Conservation (phyloP, 2,888 invertebrate genomes). For the Chaitophorus viminalis region DNA sequence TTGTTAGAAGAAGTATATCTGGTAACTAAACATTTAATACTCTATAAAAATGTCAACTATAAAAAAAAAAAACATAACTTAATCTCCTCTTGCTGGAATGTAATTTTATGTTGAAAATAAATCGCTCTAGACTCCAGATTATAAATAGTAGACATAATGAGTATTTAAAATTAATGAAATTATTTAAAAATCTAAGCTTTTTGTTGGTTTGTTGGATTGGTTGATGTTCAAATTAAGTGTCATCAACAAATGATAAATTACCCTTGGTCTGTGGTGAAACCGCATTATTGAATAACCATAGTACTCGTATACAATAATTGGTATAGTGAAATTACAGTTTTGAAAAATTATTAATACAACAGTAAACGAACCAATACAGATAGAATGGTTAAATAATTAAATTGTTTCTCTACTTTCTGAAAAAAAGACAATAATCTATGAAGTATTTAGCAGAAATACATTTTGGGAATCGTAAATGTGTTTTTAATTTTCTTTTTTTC, state of each 20-base stretch:
- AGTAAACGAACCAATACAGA: background rate
- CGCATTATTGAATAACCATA: constrained; percentile 35
- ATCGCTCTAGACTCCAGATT: background rate
- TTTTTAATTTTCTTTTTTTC: constrained; percentile 16
- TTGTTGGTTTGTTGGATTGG: background rate
- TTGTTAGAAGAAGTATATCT: background rate
- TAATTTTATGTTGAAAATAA: background rate
- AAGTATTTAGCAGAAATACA: background rate
- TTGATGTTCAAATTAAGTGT: constrained; percentile 15
- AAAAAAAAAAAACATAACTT: background rate
- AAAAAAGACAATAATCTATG: background rate
- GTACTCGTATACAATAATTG: constrained; percentile 16
- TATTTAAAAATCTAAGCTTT: background rate
- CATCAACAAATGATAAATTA: constrained; percentile 32
- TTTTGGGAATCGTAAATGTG: background rate
- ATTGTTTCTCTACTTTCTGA: background rate
- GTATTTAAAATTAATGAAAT: background rate
- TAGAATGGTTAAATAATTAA: background rate
- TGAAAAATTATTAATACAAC: background rate
- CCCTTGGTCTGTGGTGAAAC: constrained; percentile 19
- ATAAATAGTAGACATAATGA: background rate
- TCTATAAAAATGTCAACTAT: background rate
- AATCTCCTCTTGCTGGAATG: background rate
- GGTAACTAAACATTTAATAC: background rate
- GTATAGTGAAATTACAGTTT: constrained; percentile 31